Evolutionary conservation across 2,113 vertebrate genomes (phyloP), one percentile per base, ranked within the genome.

Genomic region (Tricholaema leucomelas): DNA sequence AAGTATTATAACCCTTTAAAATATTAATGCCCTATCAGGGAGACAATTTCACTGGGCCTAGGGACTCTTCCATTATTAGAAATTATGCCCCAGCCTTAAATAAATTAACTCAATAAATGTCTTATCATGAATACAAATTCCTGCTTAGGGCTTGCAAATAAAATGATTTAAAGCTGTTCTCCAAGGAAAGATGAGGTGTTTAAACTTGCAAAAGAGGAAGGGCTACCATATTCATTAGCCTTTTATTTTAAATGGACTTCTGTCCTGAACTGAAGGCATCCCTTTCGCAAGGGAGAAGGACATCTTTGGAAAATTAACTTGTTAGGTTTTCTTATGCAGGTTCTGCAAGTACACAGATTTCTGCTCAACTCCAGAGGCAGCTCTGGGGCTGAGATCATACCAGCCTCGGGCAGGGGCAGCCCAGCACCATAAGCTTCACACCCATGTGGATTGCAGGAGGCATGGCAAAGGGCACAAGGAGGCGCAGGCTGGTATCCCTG

Each of bases 31-130:
- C 78, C 69, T 92, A 95, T 89, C 91, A 94, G 72, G 65, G 69
- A 95, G 72, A 89, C 88, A 93, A 95, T 93, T 95, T 93, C 89
- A 65, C 60, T 52, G 56, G 79, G 95, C 89, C 91, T 67, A 85
- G 87, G 85, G 91, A 94, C 78, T 93, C 60, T 44, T 95, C 72
- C 81, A 75, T 92, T 96, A 94, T 95, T 92, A 87, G 89, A 96
- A 96, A 96, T 96, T 96, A 95, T 94, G 89, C 89, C 78, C 58
- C 61, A 40, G 91, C 67, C 54, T 85, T 95, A 96, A 96, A 96
- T 93, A 96, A 96, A 96, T 94, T 96, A 96, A 95, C 91, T 96
- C 91, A 94, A 78, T 96, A 93, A 95, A 88, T 83, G 95, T 96
- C 95, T 91, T 87, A 71, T 56, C 87, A 94, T 92, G 86, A 96